phyloP scores from a whole-genome alignment of 2,888 invertebrate species.

The Imbricaverruca yamaguchii region DNA sequence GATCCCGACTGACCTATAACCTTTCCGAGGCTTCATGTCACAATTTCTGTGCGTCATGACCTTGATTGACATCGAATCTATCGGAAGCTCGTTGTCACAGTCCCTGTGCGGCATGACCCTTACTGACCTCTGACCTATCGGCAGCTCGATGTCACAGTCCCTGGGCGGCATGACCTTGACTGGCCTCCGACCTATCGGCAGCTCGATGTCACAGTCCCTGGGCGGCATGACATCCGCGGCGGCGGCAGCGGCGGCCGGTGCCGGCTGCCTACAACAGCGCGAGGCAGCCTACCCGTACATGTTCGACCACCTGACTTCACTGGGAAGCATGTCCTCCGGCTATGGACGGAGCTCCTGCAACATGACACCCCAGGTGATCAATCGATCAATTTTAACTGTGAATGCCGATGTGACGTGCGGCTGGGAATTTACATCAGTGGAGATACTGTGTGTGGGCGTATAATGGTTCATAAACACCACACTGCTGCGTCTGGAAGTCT shows the following conservation, averaged over 20 bases:
- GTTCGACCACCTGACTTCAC: slow-evolving; percentile 64
- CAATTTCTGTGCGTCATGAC: no score
- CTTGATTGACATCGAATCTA: no score
- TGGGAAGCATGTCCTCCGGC: slow-evolving; percentile 62
- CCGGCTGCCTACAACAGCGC: slow-evolving; percentile 52
- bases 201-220: slow-evolving; percentile 83
- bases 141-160: background rate
- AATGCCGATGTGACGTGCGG: no score
- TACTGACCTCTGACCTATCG: background rate
- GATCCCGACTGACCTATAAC: slow-evolving; percentile 41
- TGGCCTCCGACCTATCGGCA: background rate
- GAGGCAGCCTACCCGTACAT: slow-evolving; percentile 75
- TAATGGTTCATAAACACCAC: no score
- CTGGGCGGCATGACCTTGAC: no score
- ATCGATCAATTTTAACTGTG: no score
- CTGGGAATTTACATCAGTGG: no score
- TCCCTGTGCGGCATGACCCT: background rate
- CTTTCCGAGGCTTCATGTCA: no score
- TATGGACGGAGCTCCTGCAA: slow-evolving; percentile 42
- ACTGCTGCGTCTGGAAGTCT: no score
- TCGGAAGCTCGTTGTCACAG: no score
- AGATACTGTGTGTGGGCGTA: no score
- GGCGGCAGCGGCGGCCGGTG: slow-evolving; percentile 23
- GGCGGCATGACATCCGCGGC: slow-evolving; percentile 66
- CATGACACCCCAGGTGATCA: background rate